phyloP scores from a whole-genome alignment of 2,797 vertebrate species.

The Myiotriccus ornatus region DNA sequence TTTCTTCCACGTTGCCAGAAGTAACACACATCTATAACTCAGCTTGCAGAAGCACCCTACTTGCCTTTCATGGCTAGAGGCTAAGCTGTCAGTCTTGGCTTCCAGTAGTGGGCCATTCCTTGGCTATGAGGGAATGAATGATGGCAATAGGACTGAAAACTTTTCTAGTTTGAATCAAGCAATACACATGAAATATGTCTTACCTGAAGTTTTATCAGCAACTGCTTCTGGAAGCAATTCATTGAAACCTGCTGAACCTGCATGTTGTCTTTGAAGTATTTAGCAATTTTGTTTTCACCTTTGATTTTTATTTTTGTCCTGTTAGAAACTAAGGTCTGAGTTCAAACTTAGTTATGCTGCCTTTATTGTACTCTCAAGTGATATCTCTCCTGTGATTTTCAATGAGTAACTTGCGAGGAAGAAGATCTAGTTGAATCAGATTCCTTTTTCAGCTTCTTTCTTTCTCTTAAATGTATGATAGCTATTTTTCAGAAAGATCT shows the following conservation, averaged over 20 bases:
- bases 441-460: constrained; percentile 5
- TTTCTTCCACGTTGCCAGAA: background rate
- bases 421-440: background rate
- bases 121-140: background rate
- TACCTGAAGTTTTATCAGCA: background rate
- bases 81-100: background rate
- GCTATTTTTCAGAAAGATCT: background rate
- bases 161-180: background rate
- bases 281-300: constrained; percentile 12
- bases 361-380: background rate
- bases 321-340: background rate
- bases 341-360: constrained; percentile 1
- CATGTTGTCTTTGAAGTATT: background rate
- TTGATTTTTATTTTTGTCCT: background rate
- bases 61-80: background rate
- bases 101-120: background rate
- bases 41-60: background rate
- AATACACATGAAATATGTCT: background rate
- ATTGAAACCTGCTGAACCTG: background rate
- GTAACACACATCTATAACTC: background rate
- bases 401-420: background rate
- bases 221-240: background rate
- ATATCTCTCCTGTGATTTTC: background rate
- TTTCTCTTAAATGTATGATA: background rate
- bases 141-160: background rate